Evolutionary conservation across 1,140 invertebrate species (phyloP).

Genomic region (Leguminivora glycinivorella): DNA sequence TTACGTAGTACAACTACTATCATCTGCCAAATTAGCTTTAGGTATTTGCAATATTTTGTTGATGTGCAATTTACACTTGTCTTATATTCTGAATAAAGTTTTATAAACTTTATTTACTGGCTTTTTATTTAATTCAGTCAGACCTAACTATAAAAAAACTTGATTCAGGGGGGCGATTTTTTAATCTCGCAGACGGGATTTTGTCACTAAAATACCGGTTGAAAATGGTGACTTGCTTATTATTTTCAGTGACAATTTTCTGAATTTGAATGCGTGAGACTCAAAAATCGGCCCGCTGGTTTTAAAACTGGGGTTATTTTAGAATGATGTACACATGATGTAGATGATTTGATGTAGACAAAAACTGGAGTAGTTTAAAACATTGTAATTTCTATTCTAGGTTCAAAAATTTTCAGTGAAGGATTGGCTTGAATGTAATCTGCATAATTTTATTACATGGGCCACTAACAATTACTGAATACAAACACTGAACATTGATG

Average conservation of each 20-base stretch:
- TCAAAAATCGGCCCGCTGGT: too few species aligned
- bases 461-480: slow-evolving; percentile 39
- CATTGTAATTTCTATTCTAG: slow-evolving; percentile 72
- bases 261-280: too few species aligned
- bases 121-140: not conserved
- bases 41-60: slow-evolving; percentile 39
- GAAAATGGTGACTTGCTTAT: too few species aligned
- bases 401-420: slow-evolving; percentile 58
- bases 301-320: not conserved
- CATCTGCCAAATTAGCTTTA: slow-evolving; percentile 36
- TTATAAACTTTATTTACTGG: not conserved
- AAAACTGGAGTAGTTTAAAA: slow-evolving; percentile 59
- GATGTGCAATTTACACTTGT: slow-evolving; percentile 21
- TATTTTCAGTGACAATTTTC: too few species aligned
- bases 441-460: slow-evolving; percentile 40
- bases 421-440: slow-evolving; percentile 52
- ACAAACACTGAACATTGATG: slow-evolving; percentile 38
- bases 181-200: too few species aligned
- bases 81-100: slow-evolving; percentile 20
- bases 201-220: too few species aligned
- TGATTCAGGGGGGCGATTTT: too few species aligned
- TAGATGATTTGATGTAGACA: too few species aligned
- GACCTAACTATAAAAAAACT: too few species aligned
- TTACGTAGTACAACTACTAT: slow-evolving; percentile 53
- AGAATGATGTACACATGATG: not conserved